Conservation (phyloP, 1,140 invertebrate species). For the Nephila pilipes region DNA sequence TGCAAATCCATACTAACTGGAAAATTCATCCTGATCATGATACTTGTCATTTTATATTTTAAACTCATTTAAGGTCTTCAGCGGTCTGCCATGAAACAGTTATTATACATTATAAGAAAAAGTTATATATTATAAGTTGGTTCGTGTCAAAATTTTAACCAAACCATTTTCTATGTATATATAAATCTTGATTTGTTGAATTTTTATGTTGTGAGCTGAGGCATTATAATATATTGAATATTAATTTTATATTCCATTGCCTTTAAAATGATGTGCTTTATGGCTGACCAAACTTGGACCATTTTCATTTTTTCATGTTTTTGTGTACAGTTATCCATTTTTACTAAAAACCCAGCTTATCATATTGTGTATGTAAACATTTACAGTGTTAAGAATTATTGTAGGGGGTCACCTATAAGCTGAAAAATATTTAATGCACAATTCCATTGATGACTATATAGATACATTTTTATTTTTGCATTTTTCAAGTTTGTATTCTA, state of each 20-base stretch:
- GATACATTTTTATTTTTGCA: not conserved
- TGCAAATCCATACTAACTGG: slow-evolving; percentile 59
- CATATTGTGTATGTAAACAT: not conserved
- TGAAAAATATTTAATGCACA: no score
- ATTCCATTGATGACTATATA: no score
- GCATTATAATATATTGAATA: no score
- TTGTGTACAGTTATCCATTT: slow-evolving; percentile 19
- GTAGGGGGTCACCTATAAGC: no score
- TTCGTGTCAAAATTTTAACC: no score
- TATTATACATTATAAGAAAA: not conserved
- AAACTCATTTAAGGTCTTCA: not conserved
- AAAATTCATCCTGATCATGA: not conserved
- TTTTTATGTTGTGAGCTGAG: no score
- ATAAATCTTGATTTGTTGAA: no score
- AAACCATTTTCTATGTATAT: no score
- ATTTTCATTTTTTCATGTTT: not conserved
- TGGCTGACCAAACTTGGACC: not conserved
- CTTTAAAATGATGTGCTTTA: no score
- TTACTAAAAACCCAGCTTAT: not conserved
- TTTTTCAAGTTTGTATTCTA: not conserved
- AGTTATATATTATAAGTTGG: no score
- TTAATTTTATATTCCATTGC: no score
- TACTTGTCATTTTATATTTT: not conserved
- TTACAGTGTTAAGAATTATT: no score
- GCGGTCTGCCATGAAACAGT: not conserved